phyloP scores from a whole-genome alignment of 2,888 invertebrate genomes.

The Cantharis lateralis region DNA sequence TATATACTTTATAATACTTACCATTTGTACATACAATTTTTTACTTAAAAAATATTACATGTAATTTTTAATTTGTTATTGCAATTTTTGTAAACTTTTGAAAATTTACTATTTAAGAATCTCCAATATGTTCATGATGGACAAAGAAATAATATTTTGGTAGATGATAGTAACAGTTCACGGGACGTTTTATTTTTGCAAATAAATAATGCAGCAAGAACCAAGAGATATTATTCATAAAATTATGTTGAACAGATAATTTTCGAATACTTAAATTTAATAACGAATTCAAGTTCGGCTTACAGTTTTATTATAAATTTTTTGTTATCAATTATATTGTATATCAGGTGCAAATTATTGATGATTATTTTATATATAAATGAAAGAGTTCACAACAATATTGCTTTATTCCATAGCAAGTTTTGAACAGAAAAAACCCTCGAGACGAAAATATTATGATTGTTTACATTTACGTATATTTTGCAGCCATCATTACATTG shows the following conservation, averaged over 20 bases:
- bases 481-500: too few relatives aligned
- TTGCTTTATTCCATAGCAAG: too few relatives aligned
- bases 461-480: too few relatives aligned
- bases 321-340: neutral
- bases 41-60: neutral
- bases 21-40: neutral
- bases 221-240: neutral
- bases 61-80: neutral
- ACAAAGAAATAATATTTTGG: neutral
- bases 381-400: neutral
- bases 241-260: too few relatives aligned
- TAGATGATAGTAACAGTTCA: neutral
- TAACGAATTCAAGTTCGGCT: neutral
- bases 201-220: neutral
- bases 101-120: neutral
- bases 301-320: neutral
- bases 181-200: neutral
- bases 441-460: too few relatives aligned
- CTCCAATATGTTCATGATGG: neutral
- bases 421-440: too few relatives aligned
- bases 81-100: neutral
- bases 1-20: neutral
- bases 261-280: too few relatives aligned
- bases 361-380: neutral
- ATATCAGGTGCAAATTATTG: neutral